Percentiles rank a stretch among this genome's conserved stretches.
phyloP scores from a whole-genome alignment of 1,140 invertebrate genomes.

The Danaus plexippus region DNA sequence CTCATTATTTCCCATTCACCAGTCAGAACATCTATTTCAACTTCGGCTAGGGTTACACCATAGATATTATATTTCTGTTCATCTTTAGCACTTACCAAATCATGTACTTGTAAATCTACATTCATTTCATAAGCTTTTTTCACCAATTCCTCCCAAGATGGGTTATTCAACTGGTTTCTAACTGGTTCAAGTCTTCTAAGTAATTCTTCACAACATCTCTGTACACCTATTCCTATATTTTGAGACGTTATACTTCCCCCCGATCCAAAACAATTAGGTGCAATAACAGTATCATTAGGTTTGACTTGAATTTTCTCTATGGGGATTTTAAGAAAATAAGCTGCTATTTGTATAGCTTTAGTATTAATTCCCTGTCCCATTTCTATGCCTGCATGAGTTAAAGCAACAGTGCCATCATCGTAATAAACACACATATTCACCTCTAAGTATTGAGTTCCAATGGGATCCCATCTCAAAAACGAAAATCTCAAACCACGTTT shows the following conservation, averaged over 20 bases:
- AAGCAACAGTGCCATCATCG: constrained; percentile 80
- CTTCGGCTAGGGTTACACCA: constrained; percentile 74
- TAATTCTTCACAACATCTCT: constrained; percentile 44
- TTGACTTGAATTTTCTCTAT: constrained; percentile 77
- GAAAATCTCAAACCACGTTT: constrained; percentile 78
- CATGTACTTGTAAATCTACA: constrained; percentile 70
- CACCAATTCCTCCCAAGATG: constrained; percentile 75
- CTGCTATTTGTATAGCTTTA: constrained; percentile 80
- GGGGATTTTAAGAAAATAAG: constrained; percentile 78
- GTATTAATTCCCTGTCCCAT: constrained; percentile 56
- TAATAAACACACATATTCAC: constrained; percentile 79
- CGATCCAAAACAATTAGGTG: constrained; percentile 73
- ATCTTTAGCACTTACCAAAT: constrained; percentile 31
- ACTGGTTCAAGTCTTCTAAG: constrained; percentile 74
- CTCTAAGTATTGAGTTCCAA: constrained; percentile 69
- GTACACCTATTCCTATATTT: constrained; percentile 19
- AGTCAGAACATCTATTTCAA: constrained; percentile 81
- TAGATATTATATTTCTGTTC: constrained; percentile 71
- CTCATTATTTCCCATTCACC: constrained; percentile 76
- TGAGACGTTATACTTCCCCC: constrained; percentile 71
- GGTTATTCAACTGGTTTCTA: constrained; percentile 64
- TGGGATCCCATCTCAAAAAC: constrained; percentile 75
- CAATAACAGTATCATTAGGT: constrained; percentile 72
- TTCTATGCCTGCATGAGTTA: constrained; percentile 84
- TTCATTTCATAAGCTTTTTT: constrained; percentile 64